These are phyloP conservation scores for Microcebus ravelobensis DNA, from an alignment of 2,113 vertebrate genomes.

Conservation along the genomic window DNA sequence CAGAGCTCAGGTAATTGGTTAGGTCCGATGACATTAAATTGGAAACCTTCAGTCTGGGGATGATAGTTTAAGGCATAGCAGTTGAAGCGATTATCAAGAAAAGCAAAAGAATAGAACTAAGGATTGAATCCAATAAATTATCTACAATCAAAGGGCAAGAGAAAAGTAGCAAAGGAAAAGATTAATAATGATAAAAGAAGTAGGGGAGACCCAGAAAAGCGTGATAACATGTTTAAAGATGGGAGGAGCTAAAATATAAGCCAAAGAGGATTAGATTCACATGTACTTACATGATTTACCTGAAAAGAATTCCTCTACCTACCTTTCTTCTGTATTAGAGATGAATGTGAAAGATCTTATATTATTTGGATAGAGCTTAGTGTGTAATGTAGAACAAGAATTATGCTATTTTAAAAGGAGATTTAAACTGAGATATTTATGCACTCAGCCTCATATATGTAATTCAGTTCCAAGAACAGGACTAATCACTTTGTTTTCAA, in stretches of 20 bases:
- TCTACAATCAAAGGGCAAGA: not conserved
- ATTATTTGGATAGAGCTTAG: constrained; percentile 27
- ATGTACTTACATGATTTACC: not conserved
- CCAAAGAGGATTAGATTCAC: not conserved
- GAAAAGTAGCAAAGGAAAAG: not conserved
- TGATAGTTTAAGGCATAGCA: not conserved
- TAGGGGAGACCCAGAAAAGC: not conserved
- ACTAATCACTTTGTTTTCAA: constrained; percentile 58
- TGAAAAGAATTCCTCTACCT: not conserved
- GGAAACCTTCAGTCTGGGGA: not conserved
- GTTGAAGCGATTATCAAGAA: not conserved
- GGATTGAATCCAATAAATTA: not conserved
- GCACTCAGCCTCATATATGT: not conserved
- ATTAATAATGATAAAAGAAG: not conserved
- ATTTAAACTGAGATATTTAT: constrained; percentile 59
- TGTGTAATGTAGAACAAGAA: constrained; percentile 1
- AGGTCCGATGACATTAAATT: not conserved
- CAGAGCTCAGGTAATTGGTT: not conserved
- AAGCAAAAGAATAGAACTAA: not conserved
- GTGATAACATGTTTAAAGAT: not conserved
- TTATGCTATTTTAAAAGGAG: constrained; percentile 35
- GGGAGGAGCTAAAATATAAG: not conserved
- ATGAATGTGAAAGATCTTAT: not conserved
- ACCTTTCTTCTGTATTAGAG: not conserved
- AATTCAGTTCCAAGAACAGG: constrained; percentile 65